Base-by-base conservation (phyloP, 2,888 invertebrate species). In the Apamea monoglypha region DNA sequence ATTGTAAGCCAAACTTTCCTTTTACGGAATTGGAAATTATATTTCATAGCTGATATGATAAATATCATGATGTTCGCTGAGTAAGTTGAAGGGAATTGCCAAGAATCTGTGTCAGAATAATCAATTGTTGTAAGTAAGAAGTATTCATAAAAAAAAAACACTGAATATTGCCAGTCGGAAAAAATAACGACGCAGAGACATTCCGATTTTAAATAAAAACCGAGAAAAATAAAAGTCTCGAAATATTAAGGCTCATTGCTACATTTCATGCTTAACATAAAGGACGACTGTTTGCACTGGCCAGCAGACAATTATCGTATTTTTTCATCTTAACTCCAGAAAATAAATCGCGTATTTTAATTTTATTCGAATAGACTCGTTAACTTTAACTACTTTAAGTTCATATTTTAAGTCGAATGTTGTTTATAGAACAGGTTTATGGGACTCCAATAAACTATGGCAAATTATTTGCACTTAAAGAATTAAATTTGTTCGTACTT, bases 351-450 rank as follows among this genome's bases (percentile, higher is more conserved):
- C n/a, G 2, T 70, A 71, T 76, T 70, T 85, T 63, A 73, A 81
- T 68, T 68, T 81, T 74, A 86, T 77, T 47, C 56, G 29, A 74
- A 86, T 76, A 68, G 70, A 77, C 71, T 82, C 50, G 70, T 76
- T 77, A 36, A 64, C 18, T 53, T 71, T n/a, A 71, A 47, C 36
- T 53, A n/a, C 59, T 66, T 50, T 14, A 50, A 61, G 63, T 59
- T 44, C 47, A 68, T 72, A 72, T 68, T 82, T 77, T 53, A 68
- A 66, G 18, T 61, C n/a, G 25, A 74, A 85, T 68, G 71, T 59
- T 68, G 21, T 61, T 73, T 53, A 71, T 74, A 32, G n/a, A 71
- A 81, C 85, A 71, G 40, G 66, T 68, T 71, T 74, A 74, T 71
- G 8, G n/a, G 29, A 29, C 47, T 50, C 40, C 50, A 64, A 85